phyloP scores from a whole-genome alignment of 2,888 invertebrate species.

The Dendrolimus pini region DNA sequence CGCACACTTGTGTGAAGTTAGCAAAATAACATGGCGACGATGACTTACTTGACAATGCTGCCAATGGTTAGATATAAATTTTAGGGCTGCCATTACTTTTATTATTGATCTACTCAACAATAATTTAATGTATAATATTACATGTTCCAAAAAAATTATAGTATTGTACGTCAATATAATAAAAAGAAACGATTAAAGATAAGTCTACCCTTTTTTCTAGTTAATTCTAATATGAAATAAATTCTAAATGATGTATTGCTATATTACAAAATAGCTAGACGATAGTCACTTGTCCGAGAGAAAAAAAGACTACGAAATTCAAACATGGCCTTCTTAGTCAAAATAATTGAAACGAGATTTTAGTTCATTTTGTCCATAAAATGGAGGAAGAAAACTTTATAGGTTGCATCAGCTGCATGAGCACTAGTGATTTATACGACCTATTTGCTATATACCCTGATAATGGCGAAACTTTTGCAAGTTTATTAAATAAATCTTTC shows the following conservation, averaged over 20 bases:
- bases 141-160: too few relatives aligned
- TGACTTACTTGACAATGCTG: conserved; percentile 8
- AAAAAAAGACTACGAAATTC: conserved; percentile 12
- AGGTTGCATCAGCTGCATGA: conserved; percentile 72
- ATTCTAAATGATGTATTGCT: too few relatives aligned
- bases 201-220: too few relatives aligned
- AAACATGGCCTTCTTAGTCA: conserved; percentile 31
- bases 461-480: conserved; percentile 59
- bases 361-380: conserved; percentile 19
- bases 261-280: conserved; percentile 1
- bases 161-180: too few relatives aligned
- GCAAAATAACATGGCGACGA: conserved; percentile 50
- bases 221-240: too few relatives aligned
- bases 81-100: background rate
- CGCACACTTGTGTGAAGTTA: conserved; percentile 61
- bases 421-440: conserved; percentile 65
- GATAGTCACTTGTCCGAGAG: conserved; percentile 21
- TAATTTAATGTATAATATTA: too few relatives aligned
- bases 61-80: background rate
- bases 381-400: conserved; percentile 63
- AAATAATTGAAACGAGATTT: conserved; percentile 19
- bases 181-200: too few relatives aligned
- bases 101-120: background rate
- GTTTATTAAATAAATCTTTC: conserved; percentile 66
- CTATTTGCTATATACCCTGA: conserved; percentile 63